phyloP scores from a whole-genome alignment of 2,797 vertebrate genomes.

The Falco concolor region DNA sequence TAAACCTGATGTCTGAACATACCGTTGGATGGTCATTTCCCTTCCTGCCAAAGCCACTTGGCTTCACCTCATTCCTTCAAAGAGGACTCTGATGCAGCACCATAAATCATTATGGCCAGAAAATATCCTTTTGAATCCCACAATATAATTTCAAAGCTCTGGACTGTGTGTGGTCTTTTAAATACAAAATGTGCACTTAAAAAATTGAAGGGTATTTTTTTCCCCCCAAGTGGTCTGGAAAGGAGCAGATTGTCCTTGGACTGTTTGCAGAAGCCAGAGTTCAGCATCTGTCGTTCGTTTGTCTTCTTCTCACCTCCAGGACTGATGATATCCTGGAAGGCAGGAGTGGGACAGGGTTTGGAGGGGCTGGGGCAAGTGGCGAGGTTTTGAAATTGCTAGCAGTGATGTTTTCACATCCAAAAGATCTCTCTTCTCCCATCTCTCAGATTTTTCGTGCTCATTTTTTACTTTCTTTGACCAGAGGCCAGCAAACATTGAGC shows the following conservation, averaged over 20 bases:
- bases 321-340: background rate
- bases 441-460: background rate
- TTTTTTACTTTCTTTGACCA: slow-evolving; percentile 17
- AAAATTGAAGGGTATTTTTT: background rate
- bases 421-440: background rate
- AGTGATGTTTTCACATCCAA: background rate
- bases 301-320: background rate
- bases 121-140: background rate
- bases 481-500: background rate
- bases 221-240: background rate
- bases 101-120: background rate
- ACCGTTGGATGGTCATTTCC: background rate
- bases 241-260: slow-evolving; percentile 31
- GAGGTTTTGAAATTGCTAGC: slow-evolving; percentile 2
- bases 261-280: background rate
- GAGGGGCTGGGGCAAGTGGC: background rate
- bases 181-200: background rate
- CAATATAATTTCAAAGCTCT: background rate
- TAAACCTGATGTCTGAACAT: background rate
- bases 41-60: background rate
- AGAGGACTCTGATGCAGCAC: background rate
- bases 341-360: background rate
- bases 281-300: background rate
- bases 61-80: background rate
- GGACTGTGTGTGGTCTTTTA: background rate